phyloP scores from a whole-genome alignment of 2,797 vertebrate species.

The Selene dorsalis region DNA sequence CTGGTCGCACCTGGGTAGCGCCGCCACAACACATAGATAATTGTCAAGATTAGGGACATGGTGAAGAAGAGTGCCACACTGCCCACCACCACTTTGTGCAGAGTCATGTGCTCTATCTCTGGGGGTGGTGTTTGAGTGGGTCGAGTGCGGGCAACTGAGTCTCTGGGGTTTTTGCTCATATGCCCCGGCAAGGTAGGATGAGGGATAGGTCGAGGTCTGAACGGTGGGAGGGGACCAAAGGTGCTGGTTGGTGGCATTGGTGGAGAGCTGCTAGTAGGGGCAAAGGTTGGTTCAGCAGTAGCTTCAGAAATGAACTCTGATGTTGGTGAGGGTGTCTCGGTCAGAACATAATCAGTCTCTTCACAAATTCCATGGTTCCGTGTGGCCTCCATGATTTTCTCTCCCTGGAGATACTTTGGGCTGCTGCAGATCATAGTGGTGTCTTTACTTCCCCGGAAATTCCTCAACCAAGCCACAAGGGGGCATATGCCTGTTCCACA shows the following conservation, averaged over 20 bases:
- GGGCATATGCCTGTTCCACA: slow-evolving; percentile 95
- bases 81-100: slow-evolving; percentile 99
- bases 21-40: slow-evolving; percentile 97
- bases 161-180: slow-evolving; percentile 83
- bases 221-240: slow-evolving; percentile 82
- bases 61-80: slow-evolving; percentile 97
- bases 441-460: slow-evolving; percentile 96
- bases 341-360: slow-evolving; percentile 86
- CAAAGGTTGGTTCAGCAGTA: slow-evolving; percentile 81
- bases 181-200: slow-evolving; percentile 87
- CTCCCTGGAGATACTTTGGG: slow-evolving; percentile 96
- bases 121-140: slow-evolving; percentile 85
- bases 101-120: slow-evolving; percentile 93
- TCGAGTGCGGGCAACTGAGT: slow-evolving; percentile 77
- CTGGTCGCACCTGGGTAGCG: slow-evolving; percentile 95
- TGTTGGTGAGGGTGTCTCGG: slow-evolving; percentile 82
- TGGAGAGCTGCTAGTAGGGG: slow-evolving; percentile 78
- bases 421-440: slow-evolving; percentile 98
- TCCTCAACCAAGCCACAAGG: slow-evolving; percentile 95
- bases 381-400: slow-evolving; percentile 95
- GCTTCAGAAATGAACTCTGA: slow-evolving; percentile 83
- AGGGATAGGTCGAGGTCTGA: slow-evolving; percentile 86
- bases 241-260: slow-evolving; percentile 83
- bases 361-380: slow-evolving; percentile 93
- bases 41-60: slow-evolving; percentile 93